phyloP scores from a whole-genome alignment of 2,113 vertebrate species.

The Carassius gibelio region DNA sequence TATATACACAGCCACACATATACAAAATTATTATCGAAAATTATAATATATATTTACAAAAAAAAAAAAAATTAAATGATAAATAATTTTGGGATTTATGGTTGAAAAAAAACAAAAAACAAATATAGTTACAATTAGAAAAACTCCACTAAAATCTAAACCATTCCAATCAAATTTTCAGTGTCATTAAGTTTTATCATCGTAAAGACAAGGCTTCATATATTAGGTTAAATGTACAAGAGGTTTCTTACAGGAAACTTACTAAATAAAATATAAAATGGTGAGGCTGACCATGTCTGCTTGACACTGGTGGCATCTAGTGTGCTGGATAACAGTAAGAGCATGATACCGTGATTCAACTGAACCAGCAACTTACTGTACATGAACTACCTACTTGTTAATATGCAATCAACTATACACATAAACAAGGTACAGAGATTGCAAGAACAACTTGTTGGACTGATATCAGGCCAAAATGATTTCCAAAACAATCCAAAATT shows the following conservation, averaged over 20 bases:
- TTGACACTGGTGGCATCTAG: too few relatives aligned
- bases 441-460: neutral
- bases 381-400: too few relatives aligned
- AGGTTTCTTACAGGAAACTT: neutral
- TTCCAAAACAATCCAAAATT: neutral
- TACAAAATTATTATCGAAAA: too few relatives aligned
- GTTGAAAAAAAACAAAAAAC: too few relatives aligned
- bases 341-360: too few relatives aligned
- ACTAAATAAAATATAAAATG: neutral
- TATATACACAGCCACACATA: too few relatives aligned
- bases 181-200: neutral
- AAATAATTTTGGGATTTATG: too few relatives aligned
- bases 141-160: neutral
- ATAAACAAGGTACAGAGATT: neutral
- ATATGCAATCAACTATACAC: neutral
- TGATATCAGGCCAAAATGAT: neutral
- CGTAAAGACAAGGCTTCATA: neutral
- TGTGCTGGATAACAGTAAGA: too few relatives aligned
- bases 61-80: too few relatives aligned
- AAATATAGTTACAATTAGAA: too few relatives aligned
- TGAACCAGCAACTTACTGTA: too few relatives aligned
- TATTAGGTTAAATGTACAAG: neutral
- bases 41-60: too few relatives aligned
- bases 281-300: neutral
- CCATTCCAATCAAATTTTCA: neutral